Evolutionary conservation across 2,113 vertebrate genomes (phyloP), one percentile per base, ranked within the genome.

Genomic region (Balaeniceps rex): DNA sequence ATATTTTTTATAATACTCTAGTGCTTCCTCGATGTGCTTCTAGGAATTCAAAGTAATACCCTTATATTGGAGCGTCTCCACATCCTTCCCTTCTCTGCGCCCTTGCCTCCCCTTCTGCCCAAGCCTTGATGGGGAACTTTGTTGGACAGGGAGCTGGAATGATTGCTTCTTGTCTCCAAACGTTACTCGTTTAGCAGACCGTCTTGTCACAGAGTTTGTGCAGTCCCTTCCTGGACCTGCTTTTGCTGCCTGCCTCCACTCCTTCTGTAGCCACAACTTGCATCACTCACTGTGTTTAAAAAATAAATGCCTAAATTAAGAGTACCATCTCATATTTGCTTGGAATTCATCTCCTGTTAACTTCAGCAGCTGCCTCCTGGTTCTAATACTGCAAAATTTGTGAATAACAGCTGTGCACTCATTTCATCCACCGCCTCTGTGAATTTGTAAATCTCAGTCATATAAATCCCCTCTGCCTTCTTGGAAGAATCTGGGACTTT

Each of bases 171-270:
- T 23, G 11, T 21, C 60, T 79, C 71, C 76, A 42, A 0, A 13
- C 0, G 14, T 25, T 4, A 1, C 12, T 47, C 13, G 0, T 47
- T 31, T 10, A 14, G 38, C 36, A 52, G 29, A n/a, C 7, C 34
- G 1, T 54, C 46, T 18, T 19, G 9, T 57, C 55, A 29, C 24
- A 44, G 68, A 2, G 61, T 36, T 34, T 4, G 21, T 61, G 60
- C 31, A 4, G 40, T 49, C 46, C n/a, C 55, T 13, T 5, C 33
- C 38, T 78, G 65, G 42, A 19, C 10, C 17, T 34, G 19, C 25
- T 60, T 52, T 51, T 70, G 38, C 74, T 55, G 17, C 29, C 46
- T 69, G 47, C 17, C 36, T 49, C 63, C 6, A 0, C 0, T 0
- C 25, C 24, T 57, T 52, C 10, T 28, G 28, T 17, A 33, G 47